phyloP scores from a whole-genome alignment of 2,888 invertebrate species.

The Leptarthrus brevirostris region DNA sequence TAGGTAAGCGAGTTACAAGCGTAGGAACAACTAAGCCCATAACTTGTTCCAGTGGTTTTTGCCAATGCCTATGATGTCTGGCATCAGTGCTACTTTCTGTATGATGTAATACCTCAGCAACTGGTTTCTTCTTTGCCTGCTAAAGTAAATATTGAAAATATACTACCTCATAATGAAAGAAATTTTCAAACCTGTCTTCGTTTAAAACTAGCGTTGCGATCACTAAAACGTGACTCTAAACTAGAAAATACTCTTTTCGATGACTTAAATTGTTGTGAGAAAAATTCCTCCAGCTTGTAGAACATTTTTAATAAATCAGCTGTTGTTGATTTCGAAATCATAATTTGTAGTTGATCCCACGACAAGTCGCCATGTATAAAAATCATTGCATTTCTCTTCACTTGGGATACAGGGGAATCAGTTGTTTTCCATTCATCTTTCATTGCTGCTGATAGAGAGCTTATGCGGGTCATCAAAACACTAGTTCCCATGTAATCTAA shows the following conservation, averaged over 20 bases:
- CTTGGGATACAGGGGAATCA: constrained; percentile 57
- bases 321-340: constrained; percentile 97
- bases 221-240: constrained; percentile 69
- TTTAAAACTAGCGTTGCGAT: constrained; percentile 63
- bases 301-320: constrained; percentile 97
- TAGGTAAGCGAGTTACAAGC: constrained; percentile 75
- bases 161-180: constrained; percentile 7
- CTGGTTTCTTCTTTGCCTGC: constrained; percentile 64
- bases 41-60: constrained; percentile 83
- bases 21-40: constrained; percentile 84
- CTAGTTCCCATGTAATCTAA: constrained; percentile 99
- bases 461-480: constrained; percentile 90
- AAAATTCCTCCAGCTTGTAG: constrained; percentile 96
- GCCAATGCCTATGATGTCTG: constrained; percentile 95
- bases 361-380: constrained; percentile 91
- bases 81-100: constrained; percentile 70
- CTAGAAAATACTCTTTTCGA: constrained; percentile 91
- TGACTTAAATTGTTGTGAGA: constrained; percentile 96
- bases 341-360: constrained; percentile 96
- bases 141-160: background rate
- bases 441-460: constrained; percentile 81
- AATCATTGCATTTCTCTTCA: constrained; percentile 80
- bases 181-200: constrained; percentile 60
- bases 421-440: constrained; percentile 87
- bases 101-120: constrained; percentile 58